Evolutionary conservation across 2,797 vertebrate genomes (phyloP).

Genomic region (Trachurus trachurus): DNA sequence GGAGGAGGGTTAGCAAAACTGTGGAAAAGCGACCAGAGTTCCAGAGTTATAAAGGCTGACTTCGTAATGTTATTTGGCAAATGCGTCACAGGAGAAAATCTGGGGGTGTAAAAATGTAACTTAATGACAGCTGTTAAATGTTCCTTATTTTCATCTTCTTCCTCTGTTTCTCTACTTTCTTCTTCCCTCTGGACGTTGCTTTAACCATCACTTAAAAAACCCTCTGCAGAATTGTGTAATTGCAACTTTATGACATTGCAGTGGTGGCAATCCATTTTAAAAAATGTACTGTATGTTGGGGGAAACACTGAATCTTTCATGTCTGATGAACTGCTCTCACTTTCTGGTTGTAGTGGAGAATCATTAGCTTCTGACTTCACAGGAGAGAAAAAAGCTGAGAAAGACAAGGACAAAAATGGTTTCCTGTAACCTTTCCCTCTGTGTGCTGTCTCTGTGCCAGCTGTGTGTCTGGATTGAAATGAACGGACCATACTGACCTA

Average conservation of each 20-base stretch:
- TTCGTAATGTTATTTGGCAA: too few relatives aligned
- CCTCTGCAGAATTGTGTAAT: background rate
- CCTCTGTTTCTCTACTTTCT: too few relatives aligned
- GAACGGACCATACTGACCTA: background rate
- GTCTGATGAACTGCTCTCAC: background rate
- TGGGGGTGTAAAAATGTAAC: too few relatives aligned
- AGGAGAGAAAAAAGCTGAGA: background rate
- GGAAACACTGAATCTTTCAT: background rate
- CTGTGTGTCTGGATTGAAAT: background rate
- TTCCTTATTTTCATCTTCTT: too few relatives aligned
- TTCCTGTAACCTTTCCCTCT: background rate
- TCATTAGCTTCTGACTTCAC: slow-evolving; percentile 16
- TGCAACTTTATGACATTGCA: background rate
- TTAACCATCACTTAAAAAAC: too few relatives aligned
- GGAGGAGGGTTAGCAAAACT: too few relatives aligned
- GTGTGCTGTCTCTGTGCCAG: background rate
- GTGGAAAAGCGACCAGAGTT: too few relatives aligned
- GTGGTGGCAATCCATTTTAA: background rate
- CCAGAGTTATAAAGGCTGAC: too few relatives aligned
- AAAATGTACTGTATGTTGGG: background rate
- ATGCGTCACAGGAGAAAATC: too few relatives aligned
- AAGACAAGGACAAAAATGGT: background rate
- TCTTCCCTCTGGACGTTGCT: background rate
- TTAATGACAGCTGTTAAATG: too few relatives aligned
- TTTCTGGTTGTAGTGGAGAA: background rate